Conservation (phyloP, 2,113 vertebrate genomes). For the Oceanodroma tethys region DNA sequence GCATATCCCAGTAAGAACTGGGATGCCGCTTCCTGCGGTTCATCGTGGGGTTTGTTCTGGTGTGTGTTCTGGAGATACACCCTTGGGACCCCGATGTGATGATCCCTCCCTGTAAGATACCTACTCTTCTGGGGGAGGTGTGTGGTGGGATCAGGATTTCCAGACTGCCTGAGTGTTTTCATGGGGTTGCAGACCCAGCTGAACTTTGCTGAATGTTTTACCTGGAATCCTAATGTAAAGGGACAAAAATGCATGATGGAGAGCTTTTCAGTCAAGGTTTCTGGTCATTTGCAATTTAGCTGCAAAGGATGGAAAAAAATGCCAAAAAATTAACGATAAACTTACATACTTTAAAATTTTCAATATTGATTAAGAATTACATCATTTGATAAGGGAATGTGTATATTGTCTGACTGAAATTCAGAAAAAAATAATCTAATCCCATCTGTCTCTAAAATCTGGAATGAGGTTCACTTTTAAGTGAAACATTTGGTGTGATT, state of each 20-base stretch:
- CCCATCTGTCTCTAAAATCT: neutral
- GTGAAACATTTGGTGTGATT: neutral
- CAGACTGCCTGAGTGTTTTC: neutral
- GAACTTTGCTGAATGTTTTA: neutral
- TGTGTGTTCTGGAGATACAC: neutral
- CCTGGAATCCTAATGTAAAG: neutral
- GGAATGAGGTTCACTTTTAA: neutral
- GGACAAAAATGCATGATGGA: neutral
- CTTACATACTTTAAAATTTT: neutral
- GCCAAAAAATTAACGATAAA: fast-evolving
- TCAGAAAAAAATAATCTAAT: neutral
- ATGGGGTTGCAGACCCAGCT: neutral
- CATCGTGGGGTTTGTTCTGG: neutral
- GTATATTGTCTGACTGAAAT: neutral
- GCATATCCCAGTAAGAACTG: too few relatives aligned
- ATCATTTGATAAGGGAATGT: neutral
- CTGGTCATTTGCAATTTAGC: neutral
- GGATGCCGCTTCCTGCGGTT: neutral
- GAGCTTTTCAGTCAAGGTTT: neutral
- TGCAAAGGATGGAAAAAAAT: neutral
- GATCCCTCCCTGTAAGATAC: neutral
- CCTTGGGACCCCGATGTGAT: neutral
- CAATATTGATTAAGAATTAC: neutral
- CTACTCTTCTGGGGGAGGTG: fast-evolving
- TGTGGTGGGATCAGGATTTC: neutral